Base-by-base conservation (phyloP, 1,140 invertebrate genomes). In the Euschistus heros region DNA sequence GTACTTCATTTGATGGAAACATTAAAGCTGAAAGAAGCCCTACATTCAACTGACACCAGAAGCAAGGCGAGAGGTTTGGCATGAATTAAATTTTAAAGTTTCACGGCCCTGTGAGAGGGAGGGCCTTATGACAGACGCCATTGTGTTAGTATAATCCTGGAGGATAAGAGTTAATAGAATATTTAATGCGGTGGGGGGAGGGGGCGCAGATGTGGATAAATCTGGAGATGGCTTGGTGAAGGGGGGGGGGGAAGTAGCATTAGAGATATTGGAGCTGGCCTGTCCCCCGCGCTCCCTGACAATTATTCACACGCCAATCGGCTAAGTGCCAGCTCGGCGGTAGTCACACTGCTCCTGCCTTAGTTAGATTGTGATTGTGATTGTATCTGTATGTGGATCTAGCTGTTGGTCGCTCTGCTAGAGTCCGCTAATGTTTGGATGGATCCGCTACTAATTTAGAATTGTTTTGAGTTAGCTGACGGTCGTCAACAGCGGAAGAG, bases 231-330 rank as follows among this genome's bases (percentile, higher is more conserved):
- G 47, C 8, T 17, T 2, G n/a, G n/a, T 1, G 47, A 18, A 47
- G 46, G 14, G 46, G 2, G 47, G n/a, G n/a, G 54, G 18, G 2
- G 47, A 18, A 6, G 20, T 52, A 17, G 54, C 54, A 57, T 57
- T 57, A 57, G 54, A 57, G 54, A 57, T 57, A 57, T 57, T 57
- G 54, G 54, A 24, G 20, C 20, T 24, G 15, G 3, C 24, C 22
- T 27, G 2, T 15, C 54, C 24, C 54, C 33, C 33, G 33, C 24
- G 18, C 14, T 15, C 2, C 2, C 54, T 57, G 24, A 57, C 54
- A 57, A 57, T 57, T 57, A 57, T 57, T 57, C 54, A 57, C 54
- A 57, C 54, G 18, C 18, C 54, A 57, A 57, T 57, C 54, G 54
- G 54, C 54, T 57, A 57, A 57, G 54, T 57, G 54, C 54, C 54